Evolutionary conservation across 2,113 vertebrate species (phyloP), one percentile per base, ranked within the genome.

Genomic region (Grammomys surdaster): DNA sequence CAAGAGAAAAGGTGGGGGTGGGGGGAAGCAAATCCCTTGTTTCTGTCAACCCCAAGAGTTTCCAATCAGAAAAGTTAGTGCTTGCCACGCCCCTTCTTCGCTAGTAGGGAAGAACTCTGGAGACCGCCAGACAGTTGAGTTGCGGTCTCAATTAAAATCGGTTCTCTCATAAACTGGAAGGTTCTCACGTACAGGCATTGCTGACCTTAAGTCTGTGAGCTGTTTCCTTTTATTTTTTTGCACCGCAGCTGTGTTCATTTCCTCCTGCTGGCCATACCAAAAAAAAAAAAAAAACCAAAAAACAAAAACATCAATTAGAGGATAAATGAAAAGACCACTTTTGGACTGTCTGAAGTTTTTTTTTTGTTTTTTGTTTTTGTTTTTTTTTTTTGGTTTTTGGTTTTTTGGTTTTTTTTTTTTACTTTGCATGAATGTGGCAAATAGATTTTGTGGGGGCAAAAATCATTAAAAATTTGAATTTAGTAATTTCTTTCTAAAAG

Each of bases 401-500:
- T 22, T 40, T 40, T 40, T 40, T 40, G 40, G 40, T 40, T 40
- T 88, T 86, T 82, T 88, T 93, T 54, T 84, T 63, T 73, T 65
- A 28, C 28, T 87, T 87, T 46, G 46, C 46, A 28, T 67, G 46
- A 76, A 22, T 90, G 54, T 46, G 73, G 56, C 76, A 80, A 65
- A 8, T n/a, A 24, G 60, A 88, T 20, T 91, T 80, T 67, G 43
- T 86, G 63, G 92, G 88, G 19, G 87, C 56, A 24, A 43, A 11
- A 43, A 24, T 73, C 40, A 73, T 40, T 43, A 43, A 73, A 73
- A 73, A 43, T 40, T 73, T 43, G n/a, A 73, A 54, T 89, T 96
- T 95, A 89, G 19, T 95, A 93, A 58, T 51, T 26, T 93, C 28
- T 85, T 78, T 94, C 73, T 81, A 77, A 90, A 94, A 88, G n/a